A percentile compares a stretch with the other conserved stretches of the same genome.
phyloP scores from a whole-genome alignment of 1,140 invertebrate species.

The Bombus waltoni region DNA sequence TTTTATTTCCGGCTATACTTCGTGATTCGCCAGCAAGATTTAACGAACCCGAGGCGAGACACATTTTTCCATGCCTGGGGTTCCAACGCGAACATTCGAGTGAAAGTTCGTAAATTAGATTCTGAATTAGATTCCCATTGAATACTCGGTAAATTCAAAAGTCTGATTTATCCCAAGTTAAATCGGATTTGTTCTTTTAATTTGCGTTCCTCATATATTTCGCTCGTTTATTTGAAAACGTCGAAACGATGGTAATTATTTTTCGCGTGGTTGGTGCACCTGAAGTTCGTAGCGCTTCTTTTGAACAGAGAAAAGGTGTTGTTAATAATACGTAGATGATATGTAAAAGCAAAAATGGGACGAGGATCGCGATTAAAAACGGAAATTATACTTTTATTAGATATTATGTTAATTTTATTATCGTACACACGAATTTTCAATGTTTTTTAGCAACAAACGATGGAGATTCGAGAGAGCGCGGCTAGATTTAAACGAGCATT shows the following conservation, averaged over 20 bases:
- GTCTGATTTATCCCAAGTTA: neutral
- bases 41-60: too few relatives aligned
- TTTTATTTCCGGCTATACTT: neutral
- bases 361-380: neutral
- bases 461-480: too few relatives aligned
- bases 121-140: neutral
- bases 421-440: too few relatives aligned
- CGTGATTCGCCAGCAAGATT: neutral
- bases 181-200: neutral
- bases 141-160: neutral
- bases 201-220: neutral
- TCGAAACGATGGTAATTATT: neutral
- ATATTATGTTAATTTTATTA: too few relatives aligned
- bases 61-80: neutral
- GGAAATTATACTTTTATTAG: neutral
- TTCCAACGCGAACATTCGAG: neutral
- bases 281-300: too few relatives aligned
- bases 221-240: neutral
- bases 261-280: neutral
- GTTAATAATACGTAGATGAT: constrained; percentile 6
- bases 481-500: too few relatives aligned
- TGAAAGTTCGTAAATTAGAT: neutral
- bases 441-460: too few relatives aligned
- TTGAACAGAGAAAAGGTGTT: neutral
- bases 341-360: constrained; percentile 3